phyloP scores from a whole-genome alignment of 2,888 invertebrate genomes.

The Asteroscopus sphinx region DNA sequence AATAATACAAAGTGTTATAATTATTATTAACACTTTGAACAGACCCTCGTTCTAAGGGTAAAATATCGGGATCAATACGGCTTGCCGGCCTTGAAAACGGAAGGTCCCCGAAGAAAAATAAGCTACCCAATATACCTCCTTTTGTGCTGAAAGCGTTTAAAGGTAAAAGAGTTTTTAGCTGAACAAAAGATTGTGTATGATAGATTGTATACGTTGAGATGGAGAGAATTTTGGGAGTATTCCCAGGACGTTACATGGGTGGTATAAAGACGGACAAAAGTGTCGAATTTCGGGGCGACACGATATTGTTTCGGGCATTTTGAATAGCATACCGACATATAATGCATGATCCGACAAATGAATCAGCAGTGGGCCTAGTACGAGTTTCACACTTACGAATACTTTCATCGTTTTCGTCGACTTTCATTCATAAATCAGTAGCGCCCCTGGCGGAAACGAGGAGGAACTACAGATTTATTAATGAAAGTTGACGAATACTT shows the following conservation, averaged over 20 bases:
- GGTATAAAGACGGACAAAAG: no score
- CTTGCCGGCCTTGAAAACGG: constrained; percentile 52
- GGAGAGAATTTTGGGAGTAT: constrained; percentile 10
- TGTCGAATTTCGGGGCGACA: no score
- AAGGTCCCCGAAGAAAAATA: constrained; percentile 36
- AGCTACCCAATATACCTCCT: constrained; percentile 4
- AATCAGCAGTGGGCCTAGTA: no score
- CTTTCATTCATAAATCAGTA: no score
- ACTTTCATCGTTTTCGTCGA: no score
- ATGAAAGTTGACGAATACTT: no score
- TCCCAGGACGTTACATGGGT: neutral
- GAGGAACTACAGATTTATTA: no score
- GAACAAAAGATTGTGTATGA: constrained; percentile 40
- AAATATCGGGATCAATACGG: constrained; percentile 58
- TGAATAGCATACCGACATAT: no score
- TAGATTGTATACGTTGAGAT: constrained; percentile 17
- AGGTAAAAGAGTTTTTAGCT: constrained; percentile 10
- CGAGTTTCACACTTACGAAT: no score
- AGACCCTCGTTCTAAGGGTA: constrained; percentile 19
- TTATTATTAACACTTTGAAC: constrained; percentile 40
- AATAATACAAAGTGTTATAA: constrained; percentile 32
- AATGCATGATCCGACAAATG: no score
- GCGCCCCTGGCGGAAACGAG: no score
- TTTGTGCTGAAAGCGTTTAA: constrained; percentile 11
- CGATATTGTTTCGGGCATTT: no score